phyloP scores from a whole-genome alignment of 2,888 invertebrate species.

The Ophion slaviceki region DNA sequence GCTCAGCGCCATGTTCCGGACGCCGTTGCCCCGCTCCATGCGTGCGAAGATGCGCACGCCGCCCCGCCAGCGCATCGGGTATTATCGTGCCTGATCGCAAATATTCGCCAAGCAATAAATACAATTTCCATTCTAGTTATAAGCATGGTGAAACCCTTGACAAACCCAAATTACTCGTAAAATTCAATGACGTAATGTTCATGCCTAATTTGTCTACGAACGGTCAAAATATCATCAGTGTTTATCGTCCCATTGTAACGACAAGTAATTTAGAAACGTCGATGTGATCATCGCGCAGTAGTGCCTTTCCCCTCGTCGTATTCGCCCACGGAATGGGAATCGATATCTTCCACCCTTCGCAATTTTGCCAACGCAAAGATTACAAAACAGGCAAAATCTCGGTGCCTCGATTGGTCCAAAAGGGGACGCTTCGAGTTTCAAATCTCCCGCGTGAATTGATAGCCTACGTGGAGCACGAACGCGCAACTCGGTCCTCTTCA shows the following conservation, averaged over 20 bases:
- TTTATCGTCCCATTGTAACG: neutral
- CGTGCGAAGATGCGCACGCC: neutral
- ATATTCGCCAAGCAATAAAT: neutral
- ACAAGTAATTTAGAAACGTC: slow-evolving; percentile 1
- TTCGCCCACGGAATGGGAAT: slow-evolving; percentile 22
- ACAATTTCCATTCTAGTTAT: neutral
- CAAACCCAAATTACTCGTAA: neutral
- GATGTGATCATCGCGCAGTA: neutral
- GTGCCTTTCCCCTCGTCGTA: neutral
- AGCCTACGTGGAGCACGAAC: slow-evolving; percentile 33
- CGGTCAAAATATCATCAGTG: neutral
- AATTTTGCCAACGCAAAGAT: slow-evolving; percentile 39
- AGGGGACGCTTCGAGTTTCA: slow-evolving; percentile 5
- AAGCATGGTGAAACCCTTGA: neutral
- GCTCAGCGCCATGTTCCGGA: neutral
- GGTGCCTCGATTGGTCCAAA: slow-evolving; percentile 32
- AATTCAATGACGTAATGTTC: neutral
- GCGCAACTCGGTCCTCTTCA: slow-evolving; percentile 32
- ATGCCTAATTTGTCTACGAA: neutral
- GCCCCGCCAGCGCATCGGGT: neutral
- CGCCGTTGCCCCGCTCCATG: neutral
- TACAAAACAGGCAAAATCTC: neutral
- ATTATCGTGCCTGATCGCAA: neutral
- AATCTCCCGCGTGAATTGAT: slow-evolving; percentile 17
- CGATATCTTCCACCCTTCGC: slow-evolving; percentile 45